Percentiles rank a stretch among this genome's conserved stretches.
Evolutionary conservation across 2,888 invertebrate species (phyloP).

Genomic region (Sialis lutaria): DNA sequence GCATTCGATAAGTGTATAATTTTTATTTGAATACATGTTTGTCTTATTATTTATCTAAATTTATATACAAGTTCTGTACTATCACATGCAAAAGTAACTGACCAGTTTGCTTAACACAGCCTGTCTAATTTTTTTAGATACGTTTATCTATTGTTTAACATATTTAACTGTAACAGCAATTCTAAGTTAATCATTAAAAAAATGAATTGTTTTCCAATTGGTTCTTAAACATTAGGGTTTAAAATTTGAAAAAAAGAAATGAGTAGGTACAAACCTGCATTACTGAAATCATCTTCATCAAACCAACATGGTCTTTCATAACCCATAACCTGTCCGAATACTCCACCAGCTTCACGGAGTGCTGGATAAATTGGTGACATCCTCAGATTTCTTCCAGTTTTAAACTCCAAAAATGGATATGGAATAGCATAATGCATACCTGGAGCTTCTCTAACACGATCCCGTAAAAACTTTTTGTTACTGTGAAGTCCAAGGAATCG

Average conservation of each 20-base stretch:
- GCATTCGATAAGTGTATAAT: no score
- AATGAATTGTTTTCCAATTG: not conserved
- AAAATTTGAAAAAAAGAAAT: no score
- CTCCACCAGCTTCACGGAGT: conserved; percentile 76
- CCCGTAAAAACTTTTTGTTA: conserved; percentile 79
- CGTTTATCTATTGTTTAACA: no score
- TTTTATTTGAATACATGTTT: no score
- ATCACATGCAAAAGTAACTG: no score
- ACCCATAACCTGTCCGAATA: conserved; percentile 95
- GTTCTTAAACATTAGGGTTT: no score
- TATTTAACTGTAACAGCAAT: no score
- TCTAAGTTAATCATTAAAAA: not conserved
- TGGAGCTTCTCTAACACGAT: conserved; percentile 83
- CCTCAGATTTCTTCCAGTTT: conserved; percentile 73
- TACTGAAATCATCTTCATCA: conserved; percentile 30
- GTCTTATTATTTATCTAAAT: no score
- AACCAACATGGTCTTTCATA: conserved; percentile 94
- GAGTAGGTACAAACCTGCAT: not conserved
- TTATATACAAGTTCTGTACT: no score
- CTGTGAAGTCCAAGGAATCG: conserved; percentile 87
- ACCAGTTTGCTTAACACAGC: no score
- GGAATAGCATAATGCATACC: conserved; percentile 70
- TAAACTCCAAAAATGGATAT: conserved; percentile 75
- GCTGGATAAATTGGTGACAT: conserved; percentile 93
- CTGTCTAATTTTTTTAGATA: no score